Evolutionary conservation across 2,113 vertebrate species (phyloP), one percentile per base, ranked within the genome.

Genomic region (Pycnonotus jocosus): DNA sequence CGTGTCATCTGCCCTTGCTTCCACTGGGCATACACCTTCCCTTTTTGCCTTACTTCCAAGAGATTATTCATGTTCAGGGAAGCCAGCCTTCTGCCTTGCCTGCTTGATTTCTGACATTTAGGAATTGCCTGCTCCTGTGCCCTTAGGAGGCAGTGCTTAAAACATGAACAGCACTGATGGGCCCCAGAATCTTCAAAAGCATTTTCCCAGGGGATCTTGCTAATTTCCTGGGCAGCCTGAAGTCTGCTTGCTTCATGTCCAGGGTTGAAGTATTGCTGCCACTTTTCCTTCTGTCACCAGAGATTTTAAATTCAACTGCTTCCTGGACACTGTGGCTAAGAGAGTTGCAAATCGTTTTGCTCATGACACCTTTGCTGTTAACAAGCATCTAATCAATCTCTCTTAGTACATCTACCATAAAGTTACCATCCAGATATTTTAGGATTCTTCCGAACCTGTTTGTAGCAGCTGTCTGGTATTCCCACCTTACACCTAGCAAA

Each of bases 301-400:
- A 48, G 35, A 57, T 57, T 74, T 85, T 65, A 57, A 66, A 85
- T 50, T 50, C 44, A 50, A 58, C 61, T 50, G 4, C 21, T 57
- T 58, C 25, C 30, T 50, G 31, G 35, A 11, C 20, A 16, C 35
- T 6, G 7, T 48, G 44, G 25, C 25, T 37, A 25, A 68, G 61
- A 68, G 20, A 25, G 4, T 31, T 66, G 44, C 21, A 31, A 31
- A 25, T 51, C 0, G 0, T 31, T 50, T 50, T 0, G 0, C 17
- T 66, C 44, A 17, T 21, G 21, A 31, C 31, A 31, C 31, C 31
- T 42, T 50, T 40, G 44, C 25, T 57, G 10, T 50, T 58, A 35
- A 51, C 37, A 51, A 44, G 18, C 15, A 45, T 37, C 22, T 38
- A 10, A 77, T 28, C 18, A 37, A 60, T 44, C 45, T 27, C 11